Evolutionary conservation across 1,140 invertebrate genomes (phyloP), one percentile per base, ranked within the genome.

Genomic region (Tetramorium alpestre): DNA sequence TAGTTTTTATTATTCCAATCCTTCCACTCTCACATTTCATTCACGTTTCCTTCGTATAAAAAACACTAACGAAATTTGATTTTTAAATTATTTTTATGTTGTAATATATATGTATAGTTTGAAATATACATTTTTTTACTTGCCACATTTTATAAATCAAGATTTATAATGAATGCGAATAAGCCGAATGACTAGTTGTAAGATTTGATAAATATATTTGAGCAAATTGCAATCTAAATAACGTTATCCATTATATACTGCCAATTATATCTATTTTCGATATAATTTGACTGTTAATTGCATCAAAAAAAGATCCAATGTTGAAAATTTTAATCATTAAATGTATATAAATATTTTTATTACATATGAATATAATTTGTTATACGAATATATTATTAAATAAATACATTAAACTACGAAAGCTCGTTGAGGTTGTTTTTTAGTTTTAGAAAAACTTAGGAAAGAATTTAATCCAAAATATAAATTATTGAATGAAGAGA

Each of bases 341-440:
- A 75, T 62, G 11, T 58, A 28, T 47, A 69, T 67, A 67, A 51
- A 54, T 80, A 18, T 67, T 67, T 67, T 33, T 18, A 51, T 22
- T 28, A 22, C 25, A 51, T 49, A 28, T n/a, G 8, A 13, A 38
- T 11, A 54, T n/a, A 54, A 54, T 54, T 72, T 72, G 3, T 38
- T 22, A 2, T 38, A 51, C 8, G 2, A 80, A 80, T 16, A 1
- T 33, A 16, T 47, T 64, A 65, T 33, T 64, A 7, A 75, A 75
- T 16, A 47, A 47, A 70, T 70, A 25, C 16, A 49, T 70, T 72
- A 51, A 28, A 18, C 10, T n/a, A 8, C 60, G 5, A 54, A n/a
- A 69, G 10, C n/a, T 62, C 11, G 1, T 62, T 38, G 13, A 65
- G 67, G 33, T 33, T 33, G 10, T 22, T 8, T 69, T 13, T 75